Evolutionary conservation across 2,113 vertebrate species (phyloP), one percentile per base, ranked within the genome.

Genomic region (Nyctereutes procyonoides): DNA sequence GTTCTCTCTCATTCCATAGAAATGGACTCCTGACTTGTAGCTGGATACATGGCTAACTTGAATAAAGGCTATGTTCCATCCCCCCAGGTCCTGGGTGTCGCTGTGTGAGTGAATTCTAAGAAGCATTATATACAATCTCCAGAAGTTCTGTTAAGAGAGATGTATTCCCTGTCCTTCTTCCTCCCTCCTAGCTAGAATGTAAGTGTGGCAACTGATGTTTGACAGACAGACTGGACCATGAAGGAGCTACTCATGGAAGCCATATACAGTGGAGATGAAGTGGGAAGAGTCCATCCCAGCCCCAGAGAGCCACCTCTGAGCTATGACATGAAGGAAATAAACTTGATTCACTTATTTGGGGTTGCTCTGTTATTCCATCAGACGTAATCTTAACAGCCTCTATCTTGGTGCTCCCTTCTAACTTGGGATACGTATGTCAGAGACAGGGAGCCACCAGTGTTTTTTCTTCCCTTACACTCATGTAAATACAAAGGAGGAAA

Each of bases 381-480:
- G 4, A 43, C 38, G 48, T 73, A 32, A 19, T 3, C n/a, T 56
- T 32, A 32, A 20, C 30, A 63, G 81, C 58, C 65, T 76, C 17
- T 30, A 5, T 24, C 43, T 32, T n/a, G 19, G 28, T 24, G 30
- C 32, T 86, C 82, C 32, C 35, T 22, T 76, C 93, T 10, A 7
- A 79, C 32, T 67, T 43, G 32, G 24, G 79, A 22, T 30, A 30
- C 1, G 30, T 9, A 16, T 24, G n/a, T 17, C 43, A 76, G 88
- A 62, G 89, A 73, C 0, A 71, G 12, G 11, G 84, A 80, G 35
- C 56, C 35, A 10, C 12, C 48, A 32, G 17, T 4, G 24, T 38
- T 95, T 79, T 88, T 73, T 95, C 86, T 93, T 95, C 96, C 84
- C 63, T 93, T 90, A 62, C 30, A 69, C 16, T 26, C 81, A n/a